A percentile compares a stretch with the other conserved stretches of the same genome.
phyloP scores from a whole-genome alignment of 1,140 invertebrate genomes.

The Pantala flavescens region DNA sequence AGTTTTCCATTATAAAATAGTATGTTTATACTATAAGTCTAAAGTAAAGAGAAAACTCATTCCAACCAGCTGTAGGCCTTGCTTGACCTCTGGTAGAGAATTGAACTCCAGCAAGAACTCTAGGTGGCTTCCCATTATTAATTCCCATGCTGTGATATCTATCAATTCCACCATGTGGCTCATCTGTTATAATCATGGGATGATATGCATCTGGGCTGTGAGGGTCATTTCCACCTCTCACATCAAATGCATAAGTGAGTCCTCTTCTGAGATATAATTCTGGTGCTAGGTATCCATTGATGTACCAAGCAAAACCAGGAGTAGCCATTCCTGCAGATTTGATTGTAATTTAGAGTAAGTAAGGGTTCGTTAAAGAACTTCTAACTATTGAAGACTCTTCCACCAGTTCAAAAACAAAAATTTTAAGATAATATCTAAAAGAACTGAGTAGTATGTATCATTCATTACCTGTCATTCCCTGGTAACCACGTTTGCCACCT shows the following conservation, averaged over 20 bases:
- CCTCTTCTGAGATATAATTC: constrained; percentile 79
- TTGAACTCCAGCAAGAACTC: constrained; percentile 77
- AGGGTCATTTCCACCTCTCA: constrained; percentile 80
- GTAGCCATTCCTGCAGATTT: constrained; percentile 40
- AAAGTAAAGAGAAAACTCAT: neutral
- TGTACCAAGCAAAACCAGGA: constrained; percentile 61
- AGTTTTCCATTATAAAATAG: neutral
- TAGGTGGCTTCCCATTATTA: constrained; percentile 54
- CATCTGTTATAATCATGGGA: constrained; percentile 83
- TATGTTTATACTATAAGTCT: no score
- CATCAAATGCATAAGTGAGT: constrained; percentile 68
- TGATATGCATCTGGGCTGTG: constrained; percentile 80
- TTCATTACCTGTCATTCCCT: constrained; percentile 54
- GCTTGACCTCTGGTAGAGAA: constrained; percentile 67
- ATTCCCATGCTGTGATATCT: constrained; percentile 46
- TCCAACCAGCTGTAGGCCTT: constrained; percentile 55
- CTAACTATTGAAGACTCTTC: neutral
- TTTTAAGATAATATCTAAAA: no score
- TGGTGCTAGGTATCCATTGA: constrained; percentile 77
- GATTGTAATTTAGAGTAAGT: neutral
- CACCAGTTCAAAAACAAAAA: no score
- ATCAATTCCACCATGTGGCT: constrained; percentile 71
- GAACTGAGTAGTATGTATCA: no score
- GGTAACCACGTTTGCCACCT: constrained; percentile 63
- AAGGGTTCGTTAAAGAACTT: constrained; percentile 12